phyloP scores from a whole-genome alignment of 2,113 vertebrate species.

The Sturnus vulgaris region DNA sequence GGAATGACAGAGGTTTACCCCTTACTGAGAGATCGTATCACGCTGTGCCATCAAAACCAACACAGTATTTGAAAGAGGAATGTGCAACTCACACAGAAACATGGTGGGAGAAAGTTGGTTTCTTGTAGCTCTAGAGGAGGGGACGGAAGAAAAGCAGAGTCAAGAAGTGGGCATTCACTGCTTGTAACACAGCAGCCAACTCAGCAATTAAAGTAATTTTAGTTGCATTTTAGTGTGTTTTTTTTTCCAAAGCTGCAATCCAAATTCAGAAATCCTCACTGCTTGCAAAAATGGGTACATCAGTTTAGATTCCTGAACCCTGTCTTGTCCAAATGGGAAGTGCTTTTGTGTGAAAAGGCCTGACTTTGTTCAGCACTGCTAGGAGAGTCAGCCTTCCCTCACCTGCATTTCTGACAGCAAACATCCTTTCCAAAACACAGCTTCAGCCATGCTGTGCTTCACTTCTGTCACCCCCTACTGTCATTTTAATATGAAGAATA shows the following conservation, averaged over 20 bases:
- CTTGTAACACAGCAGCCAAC: not conserved
- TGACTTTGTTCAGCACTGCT: not conserved
- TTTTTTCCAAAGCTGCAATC: not conserved
- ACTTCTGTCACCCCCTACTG: not conserved
- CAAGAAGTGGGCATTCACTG: not conserved
- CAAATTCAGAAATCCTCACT: not conserved
- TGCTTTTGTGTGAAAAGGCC: not conserved
- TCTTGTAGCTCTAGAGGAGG: not conserved
- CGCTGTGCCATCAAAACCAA: not conserved
- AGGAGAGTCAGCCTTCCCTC: not conserved
- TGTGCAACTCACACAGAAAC: not conserved
- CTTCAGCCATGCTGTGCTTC: not conserved
- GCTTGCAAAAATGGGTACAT: not conserved
- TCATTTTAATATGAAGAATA: not conserved
- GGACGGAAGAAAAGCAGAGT: not conserved
- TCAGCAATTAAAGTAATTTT: not conserved
- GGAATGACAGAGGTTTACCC: not conserved
- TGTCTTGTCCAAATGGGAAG: not conserved
- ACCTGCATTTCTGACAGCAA: not conserved
- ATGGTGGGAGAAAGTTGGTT: not conserved
- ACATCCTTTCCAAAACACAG: not conserved
- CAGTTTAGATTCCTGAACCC: not conserved
- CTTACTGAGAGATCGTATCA: not conserved
- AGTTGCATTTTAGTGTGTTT: not conserved
- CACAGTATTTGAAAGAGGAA: not conserved